A percentile compares a stretch with the other conserved stretches of the same genome.
Conservation (phyloP, 2,113 vertebrate genomes). For the Centropus bengalensis region DNA sequence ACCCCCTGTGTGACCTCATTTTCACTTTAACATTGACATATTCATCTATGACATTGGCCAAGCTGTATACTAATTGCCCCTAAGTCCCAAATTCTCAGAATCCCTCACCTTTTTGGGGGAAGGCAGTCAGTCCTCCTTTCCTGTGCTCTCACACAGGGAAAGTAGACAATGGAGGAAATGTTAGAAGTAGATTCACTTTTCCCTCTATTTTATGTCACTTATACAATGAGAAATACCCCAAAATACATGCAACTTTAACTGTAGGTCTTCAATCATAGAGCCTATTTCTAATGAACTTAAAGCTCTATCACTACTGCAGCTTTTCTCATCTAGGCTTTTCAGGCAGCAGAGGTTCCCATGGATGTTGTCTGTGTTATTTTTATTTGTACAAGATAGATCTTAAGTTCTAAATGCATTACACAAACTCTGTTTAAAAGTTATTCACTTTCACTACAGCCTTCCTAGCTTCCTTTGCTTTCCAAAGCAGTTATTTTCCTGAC, state of each 20-base stretch:
- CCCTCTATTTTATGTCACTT: background rate
- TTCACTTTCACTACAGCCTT: background rate
- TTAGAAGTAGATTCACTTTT: background rate
- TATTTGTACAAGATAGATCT: background rate
- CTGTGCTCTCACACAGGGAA: background rate
- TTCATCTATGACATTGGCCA: background rate
- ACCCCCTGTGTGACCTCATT: background rate
- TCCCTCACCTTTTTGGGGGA: too few relatives aligned
- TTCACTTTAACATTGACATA: background rate
- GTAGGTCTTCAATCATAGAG: background rate
- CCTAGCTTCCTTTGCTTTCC: background rate
- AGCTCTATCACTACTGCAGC: background rate
- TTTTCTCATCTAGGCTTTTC: background rate
- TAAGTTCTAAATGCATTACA: background rate
- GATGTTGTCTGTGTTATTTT: background rate
- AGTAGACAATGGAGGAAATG: background rate
- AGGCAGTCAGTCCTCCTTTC: background rate
- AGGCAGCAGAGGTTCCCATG: background rate
- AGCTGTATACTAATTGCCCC: background rate
- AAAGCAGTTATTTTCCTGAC: conserved; percentile 12
- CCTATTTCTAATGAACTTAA: background rate
- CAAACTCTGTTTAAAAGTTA: background rate
- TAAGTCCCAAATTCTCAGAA: background rate
- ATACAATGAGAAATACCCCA: background rate
- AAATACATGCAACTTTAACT: background rate